Evolutionary conservation across 2,113 vertebrate genomes (phyloP), one percentile per base, ranked within the genome.

Genomic region (Rhadina sibilatrix): DNA sequence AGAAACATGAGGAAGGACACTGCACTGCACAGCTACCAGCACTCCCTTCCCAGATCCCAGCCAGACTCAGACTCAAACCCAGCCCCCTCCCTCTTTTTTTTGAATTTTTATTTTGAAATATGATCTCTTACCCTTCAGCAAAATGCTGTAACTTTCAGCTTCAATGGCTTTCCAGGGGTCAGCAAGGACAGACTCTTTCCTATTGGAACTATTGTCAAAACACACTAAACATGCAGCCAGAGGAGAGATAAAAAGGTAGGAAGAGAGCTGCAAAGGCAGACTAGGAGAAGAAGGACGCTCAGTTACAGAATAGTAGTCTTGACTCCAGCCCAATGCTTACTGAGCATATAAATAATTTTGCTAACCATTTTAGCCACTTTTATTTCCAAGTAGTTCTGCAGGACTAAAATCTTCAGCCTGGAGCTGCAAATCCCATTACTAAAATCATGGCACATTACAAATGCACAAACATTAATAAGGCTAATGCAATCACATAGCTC

Each of bases 11-110:
- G 11, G 24, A 59, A 90, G 35, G 31, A 82, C 4, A 12, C 0
- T 12, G 23, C 4, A 1, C n/a, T 10, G 1, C 44, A 37, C 18
- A 33, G 14, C 18, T 56, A n/a, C 60, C 9, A 3, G 20, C 1
- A 0, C 8, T 63, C 38, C 25, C 21, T 59, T 53, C 53, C 31
- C 61, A 85, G 21, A 13, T 6, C 3, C 4, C 37, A 64, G 30
- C 13, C 5, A 2, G 31, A 57, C 11, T 20, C 10, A 0, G 23
- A 49, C 22, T 28, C 31, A 25, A 25, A 30, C 2, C 2, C 6
- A 2, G 12, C 8, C n/a, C 5, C 5, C 19, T 33, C 22, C 11
- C 12, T 22, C 14, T 15, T 23, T 22, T 11, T 19, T 23, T 40
- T 38, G 10, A 12, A 12, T 25, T 37, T 25, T 18, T 33, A 17